These are phyloP conservation scores for Hucho hucho DNA, from an alignment of 2,113 vertebrate genomes.

Conservation along the genomic window DNA sequence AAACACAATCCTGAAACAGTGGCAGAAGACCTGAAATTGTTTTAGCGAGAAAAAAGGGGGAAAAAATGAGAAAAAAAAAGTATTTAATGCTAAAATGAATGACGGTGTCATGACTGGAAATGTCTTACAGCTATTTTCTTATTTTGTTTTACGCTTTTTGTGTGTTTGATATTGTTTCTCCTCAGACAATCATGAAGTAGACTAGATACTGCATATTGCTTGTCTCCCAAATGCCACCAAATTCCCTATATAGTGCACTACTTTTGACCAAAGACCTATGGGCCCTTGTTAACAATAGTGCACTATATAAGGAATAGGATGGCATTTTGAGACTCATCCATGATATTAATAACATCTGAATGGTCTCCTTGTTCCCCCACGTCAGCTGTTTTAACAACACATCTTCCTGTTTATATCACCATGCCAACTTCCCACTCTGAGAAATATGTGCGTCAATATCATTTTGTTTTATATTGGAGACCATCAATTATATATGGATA, in stretches of 20 bases:
- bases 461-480: neutral
- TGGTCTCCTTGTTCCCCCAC: slow-evolving; percentile 24
- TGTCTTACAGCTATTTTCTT: slow-evolving; percentile 36
- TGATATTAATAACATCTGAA: slow-evolving; percentile 39
- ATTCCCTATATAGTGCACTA: too few species aligned
- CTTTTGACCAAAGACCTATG: too few species aligned
- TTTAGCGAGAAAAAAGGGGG: neutral
- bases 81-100: slow-evolving; percentile 3
- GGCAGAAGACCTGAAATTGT: slow-evolving; percentile 6
- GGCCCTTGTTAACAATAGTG: too few species aligned
- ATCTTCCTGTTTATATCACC: neutral
- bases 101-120: slow-evolving; percentile 41
- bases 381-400: neutral
- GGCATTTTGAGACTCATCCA: neutral
- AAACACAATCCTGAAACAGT: slow-evolving; percentile 12
- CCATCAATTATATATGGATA: neutral
- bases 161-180: slow-evolving; percentile 48
- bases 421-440: neutral
- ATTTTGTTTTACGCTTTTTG: slow-evolving; percentile 47
- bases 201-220: slow-evolving; percentile 22
- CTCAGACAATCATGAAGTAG: slow-evolving; percentile 67
- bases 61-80: neutral
- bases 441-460: neutral
- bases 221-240: too few species aligned
- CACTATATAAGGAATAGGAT: too few species aligned